phyloP scores from a whole-genome alignment of 2,113 vertebrate species.

The Silurus asotus region DNA sequence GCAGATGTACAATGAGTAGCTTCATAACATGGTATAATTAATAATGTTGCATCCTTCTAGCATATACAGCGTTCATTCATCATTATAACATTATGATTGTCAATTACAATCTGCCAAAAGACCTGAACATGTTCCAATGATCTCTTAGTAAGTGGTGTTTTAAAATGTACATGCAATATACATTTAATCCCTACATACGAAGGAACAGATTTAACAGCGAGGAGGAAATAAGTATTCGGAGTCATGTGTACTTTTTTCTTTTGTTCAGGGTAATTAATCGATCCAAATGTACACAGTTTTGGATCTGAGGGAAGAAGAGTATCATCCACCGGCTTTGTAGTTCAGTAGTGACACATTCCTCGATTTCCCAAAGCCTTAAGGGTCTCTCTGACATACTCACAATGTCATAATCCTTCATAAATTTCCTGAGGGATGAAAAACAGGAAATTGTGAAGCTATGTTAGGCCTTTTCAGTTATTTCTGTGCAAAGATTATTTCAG shows the following conservation, averaged over 20 bases:
- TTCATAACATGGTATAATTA: background rate
- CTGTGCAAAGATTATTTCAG: too few species aligned
- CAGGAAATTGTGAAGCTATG: background rate
- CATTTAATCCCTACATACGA: too few species aligned
- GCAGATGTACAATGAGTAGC: background rate
- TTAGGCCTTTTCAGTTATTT: background rate
- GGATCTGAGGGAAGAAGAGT: background rate
- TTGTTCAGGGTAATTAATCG: background rate
- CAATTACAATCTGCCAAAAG: background rate
- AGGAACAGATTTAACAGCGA: background rate
- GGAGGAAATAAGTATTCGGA: background rate
- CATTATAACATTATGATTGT: background rate
- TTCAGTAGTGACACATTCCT: background rate
- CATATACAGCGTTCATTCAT: background rate
- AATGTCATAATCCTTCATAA: background rate
- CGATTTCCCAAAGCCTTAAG: background rate
- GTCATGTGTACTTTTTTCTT: background rate
- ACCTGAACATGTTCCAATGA: background rate
- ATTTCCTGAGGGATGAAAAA: background rate
- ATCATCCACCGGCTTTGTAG: background rate
- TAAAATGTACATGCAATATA: background rate
- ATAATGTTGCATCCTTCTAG: background rate
- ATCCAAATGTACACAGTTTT: background rate
- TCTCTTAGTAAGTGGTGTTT: background rate
- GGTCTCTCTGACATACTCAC: background rate